phyloP scores from a whole-genome alignment of 1,140 invertebrate genomes.

The Ips typographus region DNA sequence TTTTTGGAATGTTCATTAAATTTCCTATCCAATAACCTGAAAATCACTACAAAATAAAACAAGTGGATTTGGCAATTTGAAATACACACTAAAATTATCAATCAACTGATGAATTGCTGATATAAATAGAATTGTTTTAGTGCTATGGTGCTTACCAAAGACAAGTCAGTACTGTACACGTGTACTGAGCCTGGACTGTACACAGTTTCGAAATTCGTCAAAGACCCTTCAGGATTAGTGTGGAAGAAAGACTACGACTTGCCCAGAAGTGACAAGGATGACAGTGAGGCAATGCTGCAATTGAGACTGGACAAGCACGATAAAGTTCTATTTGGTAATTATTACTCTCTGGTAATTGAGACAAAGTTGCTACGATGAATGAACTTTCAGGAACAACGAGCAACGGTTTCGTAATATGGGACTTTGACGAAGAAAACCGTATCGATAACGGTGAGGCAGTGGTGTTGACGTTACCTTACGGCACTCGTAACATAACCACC shows the following conservation, averaged over 20 bases:
- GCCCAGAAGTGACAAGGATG: slow-evolving; percentile 66
- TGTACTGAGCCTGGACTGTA: slow-evolving; percentile 62
- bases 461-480: slow-evolving; percentile 79
- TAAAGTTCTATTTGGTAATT: slow-evolving; percentile 70
- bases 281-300: slow-evolving; percentile 75
- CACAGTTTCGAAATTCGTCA: slow-evolving; percentile 58
- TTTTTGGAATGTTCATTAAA: too few relatives aligned
- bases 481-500: slow-evolving; percentile 90
- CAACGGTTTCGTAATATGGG: slow-evolving; percentile 79
- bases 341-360: too few relatives aligned
- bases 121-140: slow-evolving; percentile 50
- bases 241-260: slow-evolving; percentile 66
- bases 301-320: slow-evolving; percentile 81
- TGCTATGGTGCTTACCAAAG: slow-evolving; percentile 64
- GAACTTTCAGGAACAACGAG: slow-evolving; percentile 67
- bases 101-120: slow-evolving; percentile 1
- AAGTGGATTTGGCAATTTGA: too few relatives aligned
- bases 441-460: slow-evolving; percentile 58
- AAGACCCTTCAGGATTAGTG: slow-evolving; percentile 55
- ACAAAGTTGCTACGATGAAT: too few relatives aligned
- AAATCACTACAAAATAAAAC: too few relatives aligned
- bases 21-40: too few relatives aligned
- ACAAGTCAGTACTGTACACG: slow-evolving; percentile 61
- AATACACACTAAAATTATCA: too few relatives aligned
- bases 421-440: slow-evolving; percentile 55